Evolutionary conservation across 2,797 vertebrate species (phyloP).

Genomic region (Sarcoramphus papa): DNA sequence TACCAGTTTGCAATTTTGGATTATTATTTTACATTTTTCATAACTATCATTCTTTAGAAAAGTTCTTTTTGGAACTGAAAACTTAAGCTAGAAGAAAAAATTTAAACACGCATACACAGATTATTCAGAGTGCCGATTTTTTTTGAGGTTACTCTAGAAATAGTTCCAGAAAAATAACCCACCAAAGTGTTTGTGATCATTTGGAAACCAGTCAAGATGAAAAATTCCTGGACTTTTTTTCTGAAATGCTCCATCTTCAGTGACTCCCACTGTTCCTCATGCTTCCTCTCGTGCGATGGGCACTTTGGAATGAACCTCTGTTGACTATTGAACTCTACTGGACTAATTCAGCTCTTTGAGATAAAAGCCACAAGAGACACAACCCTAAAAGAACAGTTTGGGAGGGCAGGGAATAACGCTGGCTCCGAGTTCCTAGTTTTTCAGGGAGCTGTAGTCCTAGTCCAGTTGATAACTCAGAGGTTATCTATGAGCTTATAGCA

Average conservation of each 20-base stretch:
- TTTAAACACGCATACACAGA: accelerated
- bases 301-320: background rate
- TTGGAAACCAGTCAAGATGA: background rate
- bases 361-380: background rate
- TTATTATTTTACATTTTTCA: background rate
- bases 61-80: background rate
- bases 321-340: background rate
- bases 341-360: background rate
- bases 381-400: background rate
- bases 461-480: background rate
- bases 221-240: background rate
- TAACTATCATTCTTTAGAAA: background rate
- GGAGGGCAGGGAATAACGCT: background rate
- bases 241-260: background rate
- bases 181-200: background rate
- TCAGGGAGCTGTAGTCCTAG: background rate
- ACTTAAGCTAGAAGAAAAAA: background rate
- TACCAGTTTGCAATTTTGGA: background rate
- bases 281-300: background rate
- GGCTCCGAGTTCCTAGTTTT: background rate
- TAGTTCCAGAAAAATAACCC: background rate
- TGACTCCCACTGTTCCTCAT: accelerated
- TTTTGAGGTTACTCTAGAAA: background rate
- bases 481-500: background rate
- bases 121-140: accelerated